Evolutionary conservation across 2,113 vertebrate genomes (phyloP).

Genomic region (Leucoraja erinaceus): DNA sequence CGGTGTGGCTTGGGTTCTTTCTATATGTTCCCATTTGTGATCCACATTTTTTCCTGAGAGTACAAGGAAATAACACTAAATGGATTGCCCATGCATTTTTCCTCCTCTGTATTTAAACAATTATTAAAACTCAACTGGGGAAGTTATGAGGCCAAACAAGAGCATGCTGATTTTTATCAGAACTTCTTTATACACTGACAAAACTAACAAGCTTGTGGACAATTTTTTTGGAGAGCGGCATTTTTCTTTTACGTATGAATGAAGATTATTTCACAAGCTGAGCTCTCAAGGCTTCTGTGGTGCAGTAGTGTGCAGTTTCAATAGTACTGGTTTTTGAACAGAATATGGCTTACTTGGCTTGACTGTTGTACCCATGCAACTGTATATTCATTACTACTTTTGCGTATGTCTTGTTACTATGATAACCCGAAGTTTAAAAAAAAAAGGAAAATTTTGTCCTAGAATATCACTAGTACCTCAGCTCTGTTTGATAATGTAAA

Average conservation of each 20-base stretch:
- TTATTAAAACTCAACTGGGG: conserved; percentile 27
- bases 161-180: conserved; percentile 38
- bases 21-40: background rate
- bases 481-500: conserved; percentile 49
- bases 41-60: conserved; percentile 23
- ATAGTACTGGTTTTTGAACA: conserved; percentile 35
- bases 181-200: conserved; percentile 34
- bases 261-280: conserved; percentile 30
- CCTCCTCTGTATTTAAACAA: conserved; percentile 11
- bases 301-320: conserved; percentile 37
- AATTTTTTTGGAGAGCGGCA: conserved; percentile 30
- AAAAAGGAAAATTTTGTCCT: conserved; percentile 39
- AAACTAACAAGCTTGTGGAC: conserved; percentile 36
- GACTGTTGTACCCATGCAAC: conserved; percentile 38
- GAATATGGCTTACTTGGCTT: conserved; percentile 37
- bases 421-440: conserved; percentile 37
- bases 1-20: conserved; percentile 28
- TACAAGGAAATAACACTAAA: conserved; percentile 37
- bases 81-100: conserved; percentile 2
- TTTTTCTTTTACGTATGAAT: conserved; percentile 27
- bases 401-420: conserved; percentile 35
- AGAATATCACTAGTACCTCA: conserved; percentile 52
- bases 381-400: conserved; percentile 38
- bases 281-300: conserved; percentile 37
- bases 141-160: conserved; percentile 32